Conservation (phyloP, 2,113 vertebrate genomes). For the Nerophis ophidion region DNA sequence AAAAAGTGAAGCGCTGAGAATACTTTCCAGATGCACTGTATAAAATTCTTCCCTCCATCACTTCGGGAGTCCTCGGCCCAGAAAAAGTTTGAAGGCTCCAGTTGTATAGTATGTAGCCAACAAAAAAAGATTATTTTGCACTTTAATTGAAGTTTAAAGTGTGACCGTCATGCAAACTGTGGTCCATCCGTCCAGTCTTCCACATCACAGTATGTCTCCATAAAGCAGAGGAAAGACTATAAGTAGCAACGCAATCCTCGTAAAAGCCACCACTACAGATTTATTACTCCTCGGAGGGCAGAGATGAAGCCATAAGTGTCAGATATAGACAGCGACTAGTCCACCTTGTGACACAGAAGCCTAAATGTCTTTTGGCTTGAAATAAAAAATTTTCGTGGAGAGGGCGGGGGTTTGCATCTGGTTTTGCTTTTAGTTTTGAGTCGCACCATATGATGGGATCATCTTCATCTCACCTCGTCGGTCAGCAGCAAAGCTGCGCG, state of each 20-base stretch:
- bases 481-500: slow-evolving; percentile 45
- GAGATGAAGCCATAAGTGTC: slow-evolving; percentile 14
- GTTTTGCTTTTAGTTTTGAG: slow-evolving; percentile 47
- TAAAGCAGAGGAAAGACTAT: slow-evolving; percentile 48
- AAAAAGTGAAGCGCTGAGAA: too few species aligned
- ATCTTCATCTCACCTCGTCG: slow-evolving; percentile 46
- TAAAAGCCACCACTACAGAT: slow-evolving; percentile 49
- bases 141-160: neutral
- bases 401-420: slow-evolving; percentile 31
- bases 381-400: slow-evolving; percentile 14
- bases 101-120: too few species aligned
- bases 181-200: neutral
- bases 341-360: slow-evolving; percentile 5
- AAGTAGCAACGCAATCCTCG: slow-evolving; percentile 45
- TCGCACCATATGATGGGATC: slow-evolving; percentile 40
- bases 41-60: too few species aligned
- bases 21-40: too few species aligned
- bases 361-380: slow-evolving; percentile 10
- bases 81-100: too few species aligned
- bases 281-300: slow-evolving; percentile 41
- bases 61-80: too few species aligned
- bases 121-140: neutral
- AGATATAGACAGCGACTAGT: too few species aligned
- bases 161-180: neutral
- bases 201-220: slow-evolving; percentile 30